Conservation (phyloP, 2,888 invertebrate genomes). For the Xylocampa areola region DNA sequence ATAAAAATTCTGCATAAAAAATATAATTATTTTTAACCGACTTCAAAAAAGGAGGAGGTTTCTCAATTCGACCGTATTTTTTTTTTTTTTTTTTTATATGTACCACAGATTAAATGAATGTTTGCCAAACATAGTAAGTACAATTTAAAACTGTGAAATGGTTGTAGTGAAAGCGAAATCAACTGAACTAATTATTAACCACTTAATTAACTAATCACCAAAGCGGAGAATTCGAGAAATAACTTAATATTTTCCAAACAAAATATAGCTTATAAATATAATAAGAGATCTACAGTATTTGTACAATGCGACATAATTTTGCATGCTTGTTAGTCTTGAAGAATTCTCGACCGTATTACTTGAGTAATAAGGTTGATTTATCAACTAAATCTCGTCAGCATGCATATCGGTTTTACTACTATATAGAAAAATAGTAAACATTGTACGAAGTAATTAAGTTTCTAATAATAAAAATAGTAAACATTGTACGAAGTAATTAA, state of each 20-base stretch:
- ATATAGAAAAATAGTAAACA: slow-evolving; percentile 33
- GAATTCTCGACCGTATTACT: slow-evolving; percentile 18
- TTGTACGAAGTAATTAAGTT: slow-evolving; percentile 16
- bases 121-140: not conserved
- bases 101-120: slow-evolving; percentile 15
- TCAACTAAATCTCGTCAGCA: slow-evolving; percentile 7
- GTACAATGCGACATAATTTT: slow-evolving; percentile 33
- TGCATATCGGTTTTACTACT: slow-evolving; percentile 23
- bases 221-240: slow-evolving; percentile 54
- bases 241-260: slow-evolving; percentile 43
- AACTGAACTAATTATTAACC: slow-evolving; percentile 30
- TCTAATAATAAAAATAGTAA: slow-evolving; percentile 35
- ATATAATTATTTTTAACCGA: no score
- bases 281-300: slow-evolving; percentile 54
- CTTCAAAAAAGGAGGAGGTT: no score
- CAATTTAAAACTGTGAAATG: slow-evolving; percentile 6
- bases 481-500: slow-evolving; percentile 22
- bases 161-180: slow-evolving; percentile 46
- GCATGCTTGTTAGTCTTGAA: slow-evolving; percentile 21
- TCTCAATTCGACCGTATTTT: no score
- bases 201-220: slow-evolving; percentile 44
- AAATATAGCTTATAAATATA: slow-evolving; percentile 43
- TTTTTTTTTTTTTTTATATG: not conserved
- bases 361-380: slow-evolving; percentile 15
- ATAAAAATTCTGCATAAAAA: no score